A percentile compares a stretch with the other conserved stretches of the same genome.
Evolutionary conservation across 2,888 invertebrate genomes (phyloP).

Genomic region (Cryptops parisi): DNA sequence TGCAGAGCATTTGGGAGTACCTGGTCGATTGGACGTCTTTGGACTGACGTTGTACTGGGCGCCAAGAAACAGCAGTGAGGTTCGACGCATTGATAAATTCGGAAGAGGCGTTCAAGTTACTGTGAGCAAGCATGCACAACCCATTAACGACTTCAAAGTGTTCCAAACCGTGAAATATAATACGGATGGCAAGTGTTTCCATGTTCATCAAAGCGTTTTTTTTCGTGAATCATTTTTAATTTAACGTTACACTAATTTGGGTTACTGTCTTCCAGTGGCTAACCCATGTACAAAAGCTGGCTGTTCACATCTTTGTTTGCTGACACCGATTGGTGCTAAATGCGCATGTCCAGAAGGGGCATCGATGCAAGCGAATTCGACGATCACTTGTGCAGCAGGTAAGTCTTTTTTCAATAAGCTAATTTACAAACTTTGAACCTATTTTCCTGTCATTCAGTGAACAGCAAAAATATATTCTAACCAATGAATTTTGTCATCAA

Average conservation of each 20-base stretch:
- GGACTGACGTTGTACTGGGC: conserved; percentile 87
- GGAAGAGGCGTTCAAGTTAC: conserved; percentile 79
- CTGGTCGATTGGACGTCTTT: conserved; percentile 60
- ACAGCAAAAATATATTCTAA: neutral
- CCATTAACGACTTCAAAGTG: conserved; percentile 12
- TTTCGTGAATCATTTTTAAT: neutral
- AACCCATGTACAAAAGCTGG: conserved; percentile 45
- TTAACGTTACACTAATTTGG: too few relatives aligned
- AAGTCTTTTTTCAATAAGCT: conserved; percentile 6
- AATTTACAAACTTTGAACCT: too few relatives aligned
- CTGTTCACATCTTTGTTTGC: conserved; percentile 85
- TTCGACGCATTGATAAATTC: conserved; percentile 86
- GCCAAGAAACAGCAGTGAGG: conserved; percentile 69
- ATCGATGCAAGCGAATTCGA: conserved; percentile 16
- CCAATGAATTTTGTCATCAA: too few relatives aligned
- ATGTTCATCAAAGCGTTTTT: neutral
- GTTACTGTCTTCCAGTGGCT: too few relatives aligned
- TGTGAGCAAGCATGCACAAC: conserved; percentile 46
- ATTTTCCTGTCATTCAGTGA: neutral
- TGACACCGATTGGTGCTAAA: conserved; percentile 70
- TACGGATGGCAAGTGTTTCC: neutral
- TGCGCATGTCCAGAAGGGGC: conserved; percentile 77
- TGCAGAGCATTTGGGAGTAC: conserved; percentile 4
- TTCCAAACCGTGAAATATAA: conserved; percentile 13
- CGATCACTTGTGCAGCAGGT: conserved; percentile 14